phyloP scores from a whole-genome alignment of 2,797 vertebrate genomes.

The Scleropages formosus region DNA sequence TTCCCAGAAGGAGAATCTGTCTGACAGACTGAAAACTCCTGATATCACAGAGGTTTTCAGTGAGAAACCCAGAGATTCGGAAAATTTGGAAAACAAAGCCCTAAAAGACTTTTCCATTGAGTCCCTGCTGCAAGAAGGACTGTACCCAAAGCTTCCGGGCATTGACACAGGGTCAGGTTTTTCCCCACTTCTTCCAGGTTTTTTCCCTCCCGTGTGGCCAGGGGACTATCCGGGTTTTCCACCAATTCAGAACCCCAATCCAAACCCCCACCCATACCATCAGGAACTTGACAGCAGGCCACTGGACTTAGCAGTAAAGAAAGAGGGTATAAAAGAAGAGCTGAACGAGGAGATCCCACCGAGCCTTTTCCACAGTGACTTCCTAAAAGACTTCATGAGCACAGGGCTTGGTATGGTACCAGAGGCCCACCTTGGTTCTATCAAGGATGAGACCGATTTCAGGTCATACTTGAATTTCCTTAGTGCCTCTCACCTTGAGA shows the following conservation, averaged over 20 bases:
- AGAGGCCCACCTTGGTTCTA: conserved; percentile 72
- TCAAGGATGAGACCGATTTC: conserved; percentile 91
- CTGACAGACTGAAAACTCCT: conserved; percentile 51
- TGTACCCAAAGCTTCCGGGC: conserved; percentile 83
- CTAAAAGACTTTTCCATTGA: conserved; percentile 95
- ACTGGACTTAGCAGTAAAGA: conserved; percentile 88
- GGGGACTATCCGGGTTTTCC: conserved; percentile 81
- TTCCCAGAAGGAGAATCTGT: conserved; percentile 61
- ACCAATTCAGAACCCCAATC: conserved; percentile 73
- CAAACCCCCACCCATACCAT: conserved; percentile 44
- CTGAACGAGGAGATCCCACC: conserved; percentile 84
- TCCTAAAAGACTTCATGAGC: conserved; percentile 88
- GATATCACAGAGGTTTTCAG: conserved; percentile 64
- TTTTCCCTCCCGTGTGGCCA: conserved; percentile 91
- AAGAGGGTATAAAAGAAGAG: conserved; percentile 93
- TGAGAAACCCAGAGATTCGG: conserved; percentile 55
- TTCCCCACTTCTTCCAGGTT: conserved; percentile 82
- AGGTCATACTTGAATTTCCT: conserved; percentile 91
- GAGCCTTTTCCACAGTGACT: conserved; percentile 78
- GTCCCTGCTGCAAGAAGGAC: conserved; percentile 88
- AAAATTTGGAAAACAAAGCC: conserved; percentile 71
- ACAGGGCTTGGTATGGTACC: conserved; percentile 69
- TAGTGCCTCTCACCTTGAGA: conserved; percentile 85
- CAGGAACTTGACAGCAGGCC: conserved; percentile 74
- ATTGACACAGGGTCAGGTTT: conserved; percentile 80